Base-by-base conservation (phyloP, 1,140 invertebrate genomes). In the Asbolus verrucosus region DNA sequence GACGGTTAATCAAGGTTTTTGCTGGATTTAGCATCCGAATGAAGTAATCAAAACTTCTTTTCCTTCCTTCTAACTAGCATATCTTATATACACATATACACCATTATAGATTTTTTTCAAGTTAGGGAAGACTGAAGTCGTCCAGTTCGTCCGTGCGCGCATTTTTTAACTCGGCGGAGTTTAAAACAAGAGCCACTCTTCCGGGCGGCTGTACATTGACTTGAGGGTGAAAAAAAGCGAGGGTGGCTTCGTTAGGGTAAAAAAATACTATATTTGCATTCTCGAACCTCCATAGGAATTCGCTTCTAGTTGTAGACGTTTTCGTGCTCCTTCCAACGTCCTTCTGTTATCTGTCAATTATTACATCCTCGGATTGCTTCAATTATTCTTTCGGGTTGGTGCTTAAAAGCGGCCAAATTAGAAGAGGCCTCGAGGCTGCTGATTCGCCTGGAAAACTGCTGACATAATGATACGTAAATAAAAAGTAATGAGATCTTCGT, bases 81-180 rank as follows among this genome's bases (percentile, higher is more conserved):
- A 78, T 78, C 77, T 77, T 77, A 77, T 78, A 78, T 77, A 78
- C 75, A 78, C 77, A 78, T 78, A 78, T 78, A 78, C 75, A 78
- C 77, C 77, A 78, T 78, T 78, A 78, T 78, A 78, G 77, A 78
- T 78, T 78, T 78, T 76, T 77, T 78, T 78, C 77, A 70, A 76
- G 76, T 78, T 78, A 76, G 77, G 77, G 76, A 76, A 75, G 75
- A 77, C 76, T 74, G 73, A 27, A 69, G 72, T 67, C 39, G 54
- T 13, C 73, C 76, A 73, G 67, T 39, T 67, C 38, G 27, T 24
- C 31, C 67, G 31, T 72, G 69, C 62, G 63, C 69, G 59, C 61
- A n/a, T n/a, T 76, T 77, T 76, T 77, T 69, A 27, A 11, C 21
- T 21, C 9, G 16, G 27, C 13, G 13, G 63, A 59, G 36, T 69